These are phyloP conservation scores for Fopius arisanus DNA, from an alignment of 1,140 invertebrate genomes.

Conservation along the genomic window DNA sequence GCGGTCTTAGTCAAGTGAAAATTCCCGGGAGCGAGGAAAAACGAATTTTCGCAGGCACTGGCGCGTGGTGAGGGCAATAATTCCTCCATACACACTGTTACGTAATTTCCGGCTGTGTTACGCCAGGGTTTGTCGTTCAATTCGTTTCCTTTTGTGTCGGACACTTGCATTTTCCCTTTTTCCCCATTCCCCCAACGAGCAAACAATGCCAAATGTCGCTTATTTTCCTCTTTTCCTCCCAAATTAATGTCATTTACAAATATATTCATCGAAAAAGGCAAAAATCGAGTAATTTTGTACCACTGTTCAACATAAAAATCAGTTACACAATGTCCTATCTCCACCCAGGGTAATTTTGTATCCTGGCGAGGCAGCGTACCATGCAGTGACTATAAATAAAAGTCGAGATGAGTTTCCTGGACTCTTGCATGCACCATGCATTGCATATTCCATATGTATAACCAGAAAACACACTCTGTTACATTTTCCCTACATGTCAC, in stretches of 20 bases:
- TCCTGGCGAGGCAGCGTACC: neutral
- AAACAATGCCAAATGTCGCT: neutral
- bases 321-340: neutral
- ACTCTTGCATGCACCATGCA: neutral
- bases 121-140: constrained; percentile 31
- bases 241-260: neutral
- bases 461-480: neutral
- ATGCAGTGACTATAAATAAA: constrained; percentile 13
- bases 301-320: constrained; percentile 4
- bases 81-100: constrained; percentile 21
- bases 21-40: neutral
- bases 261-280: neutral
- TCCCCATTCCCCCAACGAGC: neutral
- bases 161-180: constrained; percentile 8
- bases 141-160: constrained; percentile 24
- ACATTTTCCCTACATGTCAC: neutral
- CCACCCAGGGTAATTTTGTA: neutral
- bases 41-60: constrained; percentile 27
- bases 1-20: constrained; percentile 5
- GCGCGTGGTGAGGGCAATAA: constrained; percentile 27
- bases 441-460: neutral
- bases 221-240: neutral
- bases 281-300: neutral
- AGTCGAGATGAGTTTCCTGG: constrained; percentile 16
- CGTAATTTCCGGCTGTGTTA: constrained; percentile 32